A percentile compares a stretch with the other conserved stretches of the same genome.
Evolutionary conservation across 2,113 vertebrate genomes (phyloP).

Genomic region (Barbus barbus): DNA sequence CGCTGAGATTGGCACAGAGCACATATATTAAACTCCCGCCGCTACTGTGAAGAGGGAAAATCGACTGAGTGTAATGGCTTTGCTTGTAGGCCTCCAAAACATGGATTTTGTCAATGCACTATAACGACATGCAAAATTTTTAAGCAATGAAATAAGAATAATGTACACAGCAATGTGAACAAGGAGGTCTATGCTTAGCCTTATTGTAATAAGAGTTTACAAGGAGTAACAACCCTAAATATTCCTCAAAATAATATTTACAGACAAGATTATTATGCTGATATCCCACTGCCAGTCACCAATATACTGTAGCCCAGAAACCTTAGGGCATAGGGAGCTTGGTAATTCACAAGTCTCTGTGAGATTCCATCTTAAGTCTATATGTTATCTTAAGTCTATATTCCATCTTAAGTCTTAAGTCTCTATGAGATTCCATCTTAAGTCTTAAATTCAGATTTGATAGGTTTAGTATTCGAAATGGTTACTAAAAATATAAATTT

Average conservation of each 20-base stretch:
- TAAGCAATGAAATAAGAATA: neutral
- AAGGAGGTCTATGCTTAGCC: neutral
- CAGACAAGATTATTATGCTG: neutral
- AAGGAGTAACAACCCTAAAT: neutral
- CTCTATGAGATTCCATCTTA: neutral
- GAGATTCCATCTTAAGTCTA: neutral
- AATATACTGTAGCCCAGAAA: neutral
- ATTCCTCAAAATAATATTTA: neutral
- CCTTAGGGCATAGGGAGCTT: neutral
- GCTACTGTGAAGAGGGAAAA: slow-evolving; percentile 60
- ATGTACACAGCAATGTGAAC: neutral
- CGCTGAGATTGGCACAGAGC: slow-evolving; percentile 65
- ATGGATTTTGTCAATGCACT: neutral
- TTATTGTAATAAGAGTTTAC: neutral
- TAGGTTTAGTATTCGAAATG: neutral
- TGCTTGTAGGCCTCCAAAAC: neutral
- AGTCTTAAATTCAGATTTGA: neutral
- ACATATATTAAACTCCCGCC: slow-evolving; percentile 59
- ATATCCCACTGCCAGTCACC: neutral
- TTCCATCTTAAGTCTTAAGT: neutral
- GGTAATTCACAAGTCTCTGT: neutral
- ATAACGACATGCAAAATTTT: neutral
- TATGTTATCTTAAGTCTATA: too few species aligned
- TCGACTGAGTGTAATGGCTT: slow-evolving; percentile 50
- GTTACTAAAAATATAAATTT: neutral